These are phyloP conservation scores for Epinephelus coioides DNA, from an alignment of 2,797 vertebrate species.

Conservation along the genomic window DNA sequence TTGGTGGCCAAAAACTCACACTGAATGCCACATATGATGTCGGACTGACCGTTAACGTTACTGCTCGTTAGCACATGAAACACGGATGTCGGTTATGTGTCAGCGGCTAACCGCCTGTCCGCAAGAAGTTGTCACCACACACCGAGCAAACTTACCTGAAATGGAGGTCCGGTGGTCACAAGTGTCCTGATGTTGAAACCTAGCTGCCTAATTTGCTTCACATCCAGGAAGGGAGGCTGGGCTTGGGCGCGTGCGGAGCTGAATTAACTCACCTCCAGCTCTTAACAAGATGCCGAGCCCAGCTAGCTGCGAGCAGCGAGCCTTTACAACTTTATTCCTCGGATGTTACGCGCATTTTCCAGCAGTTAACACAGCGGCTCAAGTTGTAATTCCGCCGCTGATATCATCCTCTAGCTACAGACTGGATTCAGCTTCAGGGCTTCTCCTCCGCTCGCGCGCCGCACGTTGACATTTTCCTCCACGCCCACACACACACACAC, in stretches of 20 bases:
- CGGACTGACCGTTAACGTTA: neutral
- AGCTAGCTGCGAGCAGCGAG: slow-evolving; percentile 14
- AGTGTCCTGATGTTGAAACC: slow-evolving; percentile 48
- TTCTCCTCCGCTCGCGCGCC: slow-evolving; percentile 42
- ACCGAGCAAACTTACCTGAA: slow-evolving; percentile 65
- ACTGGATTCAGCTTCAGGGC: slow-evolving; percentile 19
- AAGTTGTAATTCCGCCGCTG: slow-evolving; percentile 28
- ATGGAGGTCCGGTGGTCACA: slow-evolving; percentile 54
- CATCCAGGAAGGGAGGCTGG: slow-evolving; percentile 70
- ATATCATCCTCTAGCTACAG: slow-evolving; percentile 25
- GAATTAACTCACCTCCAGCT: slow-evolving; percentile 29
- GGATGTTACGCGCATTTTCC: neutral
- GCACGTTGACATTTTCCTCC: slow-evolving; percentile 73
- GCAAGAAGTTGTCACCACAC: slow-evolving; percentile 31
- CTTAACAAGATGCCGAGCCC: slow-evolving; percentile 1
- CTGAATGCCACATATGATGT: slow-evolving; percentile 14
- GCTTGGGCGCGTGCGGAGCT: slow-evolving; percentile 18
- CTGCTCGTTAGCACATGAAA: slow-evolving; percentile 24
- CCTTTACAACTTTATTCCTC: slow-evolving; percentile 40
- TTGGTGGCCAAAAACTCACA: slow-evolving; percentile 6
- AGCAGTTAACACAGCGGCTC: neutral
- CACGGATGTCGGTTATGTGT: slow-evolving; percentile 6
- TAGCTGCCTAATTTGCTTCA: slow-evolving; percentile 43
- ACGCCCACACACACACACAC: slow-evolving; percentile 74
- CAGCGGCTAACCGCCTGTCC: slow-evolving; percentile 1